phyloP scores from a whole-genome alignment of 2,888 invertebrate genomes.

The Ischnura elegans region DNA sequence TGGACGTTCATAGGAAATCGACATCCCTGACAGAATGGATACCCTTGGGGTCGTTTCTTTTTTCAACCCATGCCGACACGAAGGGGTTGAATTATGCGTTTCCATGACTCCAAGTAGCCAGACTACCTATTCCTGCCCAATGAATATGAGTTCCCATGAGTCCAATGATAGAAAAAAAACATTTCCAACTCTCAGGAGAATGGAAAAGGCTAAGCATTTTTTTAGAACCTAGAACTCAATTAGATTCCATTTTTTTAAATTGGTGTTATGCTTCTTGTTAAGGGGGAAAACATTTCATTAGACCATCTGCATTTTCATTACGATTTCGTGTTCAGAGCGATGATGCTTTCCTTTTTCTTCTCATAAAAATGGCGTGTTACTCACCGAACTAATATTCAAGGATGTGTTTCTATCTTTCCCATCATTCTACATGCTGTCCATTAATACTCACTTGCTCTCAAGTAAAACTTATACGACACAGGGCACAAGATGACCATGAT shows the following conservation, averaged over 20 bases:
- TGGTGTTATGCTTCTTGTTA: background rate
- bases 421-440: too few species aligned
- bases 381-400: too few species aligned
- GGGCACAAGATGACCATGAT: too few species aligned
- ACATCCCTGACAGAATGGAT: background rate
- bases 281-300: background rate
- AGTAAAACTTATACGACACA: too few species aligned
- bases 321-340: too few species aligned
- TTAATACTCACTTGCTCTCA: too few species aligned
- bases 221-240: background rate
- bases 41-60: background rate
- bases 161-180: background rate
- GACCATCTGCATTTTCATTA: background rate
- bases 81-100: background rate
- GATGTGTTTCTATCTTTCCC: too few species aligned
- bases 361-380: too few species aligned
- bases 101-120: background rate
- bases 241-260: background rate
- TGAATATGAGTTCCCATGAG: background rate
- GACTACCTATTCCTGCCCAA: background rate
- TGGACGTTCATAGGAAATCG: background rate
- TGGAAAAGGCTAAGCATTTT: background rate
- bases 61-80: background rate
- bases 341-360: too few species aligned
- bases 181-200: background rate